These are phyloP conservation scores for Platysteira castanea DNA, from an alignment of 2,113 vertebrate genomes.

Conservation along the genomic window DNA sequence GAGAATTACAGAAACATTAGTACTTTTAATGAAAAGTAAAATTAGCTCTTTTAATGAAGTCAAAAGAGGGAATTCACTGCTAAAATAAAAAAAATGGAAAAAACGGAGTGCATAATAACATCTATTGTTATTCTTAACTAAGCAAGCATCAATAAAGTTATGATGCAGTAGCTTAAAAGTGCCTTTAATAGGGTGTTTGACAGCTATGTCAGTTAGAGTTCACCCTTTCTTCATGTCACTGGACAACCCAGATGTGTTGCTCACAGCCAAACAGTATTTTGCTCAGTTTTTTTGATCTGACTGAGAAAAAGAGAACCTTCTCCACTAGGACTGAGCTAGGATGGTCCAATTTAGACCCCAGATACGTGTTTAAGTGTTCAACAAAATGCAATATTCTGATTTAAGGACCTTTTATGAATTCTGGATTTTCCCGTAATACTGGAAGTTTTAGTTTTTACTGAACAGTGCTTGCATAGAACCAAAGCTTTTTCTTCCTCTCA, in stretches of 20 bases:
- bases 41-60: neutral
- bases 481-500: neutral
- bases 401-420: neutral
- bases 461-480: neutral
- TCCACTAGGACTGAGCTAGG: neutral
- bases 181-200: neutral
- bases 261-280: neutral
- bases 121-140: neutral
- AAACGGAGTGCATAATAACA: too few relatives aligned
- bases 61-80: neutral
- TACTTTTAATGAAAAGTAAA: too few relatives aligned
- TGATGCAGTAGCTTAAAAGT: neutral
- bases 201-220: neutral
- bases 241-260: rapidly evolving
- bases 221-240: neutral
- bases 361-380: neutral
- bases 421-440: neutral
- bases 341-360: neutral
- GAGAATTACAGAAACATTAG: neutral
- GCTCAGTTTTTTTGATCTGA: neutral
- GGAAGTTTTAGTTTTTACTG: neutral
- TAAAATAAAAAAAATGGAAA: neutral
- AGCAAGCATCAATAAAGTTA: neutral
- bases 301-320: neutral
- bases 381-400: neutral